Evolutionary conservation across 2,113 vertebrate species (phyloP), one percentile per base, ranked within the genome.

Genomic region (Rhinopithecus roxellana): DNA sequence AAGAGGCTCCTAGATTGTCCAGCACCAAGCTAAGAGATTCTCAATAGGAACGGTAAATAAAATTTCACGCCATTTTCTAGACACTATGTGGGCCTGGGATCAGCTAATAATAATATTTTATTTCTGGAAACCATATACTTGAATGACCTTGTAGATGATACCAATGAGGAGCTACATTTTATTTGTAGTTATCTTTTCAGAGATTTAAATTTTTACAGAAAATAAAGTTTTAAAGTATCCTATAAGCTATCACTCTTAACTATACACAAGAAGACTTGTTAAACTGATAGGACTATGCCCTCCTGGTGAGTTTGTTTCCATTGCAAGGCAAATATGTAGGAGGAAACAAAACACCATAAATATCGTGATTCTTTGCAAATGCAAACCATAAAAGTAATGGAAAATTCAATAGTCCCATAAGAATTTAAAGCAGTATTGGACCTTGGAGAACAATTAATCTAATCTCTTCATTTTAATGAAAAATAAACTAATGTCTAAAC

Each of bases 161-260:
- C 40, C 90, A 38, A 92, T 55, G 55, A 96, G 30, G 45, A 92
- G 6, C 1, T 52, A 52, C 22, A 48, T 72, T 81, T 85, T 82
- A 67, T 70, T 90, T 20, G 3, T 6, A 75, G 10, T 20, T 70
- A 78, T 72, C 40, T 79, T 82, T 92, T 77, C 40, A 59, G 38
- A 82, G 43, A 82, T 89, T 87, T 96, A 82, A 55, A 95, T 85
- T 72, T 86, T 86, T 77, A 83, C 13, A 77, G 82, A 8, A 86
- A 90, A 94, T 57, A 64, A 57, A 75, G 16, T 40, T 64, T 11
- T 57, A 61, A 89, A 81, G 23, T 50, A 32, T 57, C 22, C 7
- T 25, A 38, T 69, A 83, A 77, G 55, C n/a, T 79, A 5, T 84
- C 87, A 79, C 10, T 80, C 13, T 88, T 92, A 79, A 77, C 45